Conservation (phyloP, 2,888 invertebrate genomes). For the Spodoptera littoralis region DNA sequence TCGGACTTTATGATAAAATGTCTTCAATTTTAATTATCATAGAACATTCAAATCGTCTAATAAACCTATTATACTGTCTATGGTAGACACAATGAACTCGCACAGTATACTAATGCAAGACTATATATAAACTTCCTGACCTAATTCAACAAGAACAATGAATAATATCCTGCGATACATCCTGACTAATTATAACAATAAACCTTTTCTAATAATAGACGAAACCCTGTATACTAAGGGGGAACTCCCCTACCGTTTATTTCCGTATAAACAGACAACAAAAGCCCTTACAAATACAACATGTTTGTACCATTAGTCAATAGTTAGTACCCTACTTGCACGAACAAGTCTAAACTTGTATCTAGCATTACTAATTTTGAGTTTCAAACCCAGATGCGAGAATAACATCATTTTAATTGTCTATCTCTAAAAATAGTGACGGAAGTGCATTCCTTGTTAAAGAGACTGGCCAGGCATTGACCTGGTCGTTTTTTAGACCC, state of each 20-base stretch:
- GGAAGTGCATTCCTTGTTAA: constrained; percentile 36
- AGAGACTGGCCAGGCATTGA: constrained; percentile 27
- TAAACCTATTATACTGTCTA: too few species aligned
- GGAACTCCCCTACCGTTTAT: constrained; percentile 41
- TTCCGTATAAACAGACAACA: constrained; percentile 21
- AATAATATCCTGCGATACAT: constrained; percentile 21
- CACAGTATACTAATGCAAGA: too few species aligned
- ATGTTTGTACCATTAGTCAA: constrained; percentile 22
- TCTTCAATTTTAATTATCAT: too few species aligned
- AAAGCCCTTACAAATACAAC: constrained; percentile 12
- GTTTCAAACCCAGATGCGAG: constrained; percentile 18
- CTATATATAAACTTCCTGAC: too few species aligned
- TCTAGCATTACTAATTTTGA: constrained; percentile 31
- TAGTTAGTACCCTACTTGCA: background rate
- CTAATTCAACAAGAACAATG: constrained; percentile 11
- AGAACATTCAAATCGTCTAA: too few species aligned
- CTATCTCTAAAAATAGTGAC: constrained; percentile 31
- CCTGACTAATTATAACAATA: constrained; percentile 16
- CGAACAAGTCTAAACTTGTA: constrained; percentile 50
- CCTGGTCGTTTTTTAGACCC: constrained; percentile 4
- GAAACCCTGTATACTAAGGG: constrained; percentile 16
- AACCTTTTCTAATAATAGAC: constrained; percentile 13
- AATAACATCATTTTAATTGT: constrained; percentile 33
- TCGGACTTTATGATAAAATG: too few species aligned
- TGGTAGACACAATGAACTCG: too few species aligned